These are phyloP conservation scores for Malthinus flaveolus DNA, from an alignment of 2,888 invertebrate species.

Conservation along the genomic window DNA sequence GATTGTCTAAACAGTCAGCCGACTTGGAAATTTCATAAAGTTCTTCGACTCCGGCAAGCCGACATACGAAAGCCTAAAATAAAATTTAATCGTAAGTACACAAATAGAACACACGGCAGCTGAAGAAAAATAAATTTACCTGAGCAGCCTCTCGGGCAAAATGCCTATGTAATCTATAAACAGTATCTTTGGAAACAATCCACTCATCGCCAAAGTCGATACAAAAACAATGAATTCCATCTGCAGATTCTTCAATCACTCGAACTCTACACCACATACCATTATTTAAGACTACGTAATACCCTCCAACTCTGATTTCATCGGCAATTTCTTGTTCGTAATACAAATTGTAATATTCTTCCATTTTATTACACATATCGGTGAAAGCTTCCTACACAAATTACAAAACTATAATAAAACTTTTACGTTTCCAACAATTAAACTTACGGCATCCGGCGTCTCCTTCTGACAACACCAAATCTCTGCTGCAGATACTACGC, in stretches of 20 bases:
- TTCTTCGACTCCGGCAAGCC: conserved; percentile 72
- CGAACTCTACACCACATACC: conserved; percentile 55
- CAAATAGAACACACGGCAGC: too few relatives aligned
- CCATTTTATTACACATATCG: conserved; percentile 37
- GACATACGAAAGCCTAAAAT: conserved; percentile 67
- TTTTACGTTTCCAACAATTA: background rate
- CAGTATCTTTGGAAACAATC: conserved; percentile 56
- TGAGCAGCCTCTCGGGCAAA: conserved; percentile 72
- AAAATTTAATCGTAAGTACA: conserved; percentile 10
- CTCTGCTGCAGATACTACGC: conserved; percentile 53
- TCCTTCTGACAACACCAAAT: conserved; percentile 59
- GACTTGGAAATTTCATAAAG: conserved; percentile 50
- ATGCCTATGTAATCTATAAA: conserved; percentile 65
- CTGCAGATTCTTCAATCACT: conserved; percentile 44
- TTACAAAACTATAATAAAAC: background rate
- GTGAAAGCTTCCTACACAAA: conserved; percentile 49
- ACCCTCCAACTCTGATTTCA: conserved; percentile 47
- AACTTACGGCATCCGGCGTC: conserved; percentile 56
- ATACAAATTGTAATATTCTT: conserved; percentile 10
- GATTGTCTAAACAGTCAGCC: conserved; percentile 52
- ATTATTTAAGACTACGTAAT: conserved; percentile 54
- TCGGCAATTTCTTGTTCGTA: conserved; percentile 20
- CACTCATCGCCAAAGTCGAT: conserved; percentile 78
- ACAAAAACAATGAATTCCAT: conserved; percentile 61
- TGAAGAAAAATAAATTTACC: conserved; percentile 51